These are phyloP conservation scores for Girardinichthys multiradiatus DNA, from an alignment of 2,113 vertebrate species.

Conservation along the genomic window DNA sequence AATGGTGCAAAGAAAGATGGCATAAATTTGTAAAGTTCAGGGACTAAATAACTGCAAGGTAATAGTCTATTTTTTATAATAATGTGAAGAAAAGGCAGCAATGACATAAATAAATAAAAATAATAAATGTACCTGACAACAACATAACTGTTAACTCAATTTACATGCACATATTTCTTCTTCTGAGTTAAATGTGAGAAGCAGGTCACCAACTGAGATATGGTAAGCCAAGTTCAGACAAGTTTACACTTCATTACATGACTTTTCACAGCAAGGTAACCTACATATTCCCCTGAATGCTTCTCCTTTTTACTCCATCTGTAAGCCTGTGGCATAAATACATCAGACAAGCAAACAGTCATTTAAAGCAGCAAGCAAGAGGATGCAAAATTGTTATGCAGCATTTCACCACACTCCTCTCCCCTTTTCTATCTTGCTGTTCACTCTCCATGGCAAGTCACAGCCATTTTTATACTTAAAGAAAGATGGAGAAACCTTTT, in stretches of 20 bases:
- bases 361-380: constrained; percentile 43
- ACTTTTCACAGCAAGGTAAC: constrained; percentile 35
- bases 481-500: constrained; percentile 48
- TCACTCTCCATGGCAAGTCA: constrained; percentile 47
- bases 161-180: not conserved
- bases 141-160: not conserved
- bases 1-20: not conserved
- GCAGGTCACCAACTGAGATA: constrained; percentile 28
- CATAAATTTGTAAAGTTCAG: not conserved
- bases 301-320: constrained; percentile 43
- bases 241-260: constrained; percentile 55
- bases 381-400: constrained; percentile 63
- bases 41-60: not conserved
- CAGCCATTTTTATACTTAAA: constrained; percentile 62
- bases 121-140: not conserved
- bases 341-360: constrained; percentile 55
- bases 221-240: constrained; percentile 39
- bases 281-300: constrained; percentile 39
- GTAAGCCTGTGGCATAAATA: constrained; percentile 68
- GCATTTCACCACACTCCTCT: constrained; percentile 29
- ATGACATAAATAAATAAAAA: not conserved
- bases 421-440: constrained; percentile 18
- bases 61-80: not conserved
- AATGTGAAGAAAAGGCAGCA: not conserved
- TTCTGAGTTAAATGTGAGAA: not conserved